Conservation (phyloP, 2,888 invertebrate species). For the Sesamia inferens region DNA sequence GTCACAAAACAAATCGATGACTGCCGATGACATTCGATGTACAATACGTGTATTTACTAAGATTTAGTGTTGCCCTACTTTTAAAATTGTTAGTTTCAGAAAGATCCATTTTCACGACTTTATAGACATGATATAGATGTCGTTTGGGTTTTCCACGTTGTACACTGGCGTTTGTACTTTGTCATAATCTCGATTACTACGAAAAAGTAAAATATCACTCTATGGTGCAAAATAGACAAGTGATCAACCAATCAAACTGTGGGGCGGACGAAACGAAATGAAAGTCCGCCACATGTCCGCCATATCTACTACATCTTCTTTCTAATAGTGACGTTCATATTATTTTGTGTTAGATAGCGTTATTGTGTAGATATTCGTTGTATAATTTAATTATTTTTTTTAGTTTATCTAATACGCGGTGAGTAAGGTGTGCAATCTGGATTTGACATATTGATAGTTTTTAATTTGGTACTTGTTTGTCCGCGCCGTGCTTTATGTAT, state of each 20-base stretch:
- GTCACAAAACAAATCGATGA: too few species aligned
- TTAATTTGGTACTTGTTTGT: conserved; percentile 78
- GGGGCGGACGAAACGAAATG: conserved; percentile 79
- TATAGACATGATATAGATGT: too few species aligned
- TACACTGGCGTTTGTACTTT: conserved; percentile 17
- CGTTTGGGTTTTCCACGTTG: conserved; percentile 26
- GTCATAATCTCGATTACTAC: conserved; percentile 43
- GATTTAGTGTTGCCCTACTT: too few species aligned
- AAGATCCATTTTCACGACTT: too few species aligned
- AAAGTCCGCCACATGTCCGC: conserved; percentile 89
- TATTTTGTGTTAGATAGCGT: conserved; percentile 85
- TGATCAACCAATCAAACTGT: conserved; percentile 71
- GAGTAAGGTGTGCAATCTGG: conserved; percentile 74
- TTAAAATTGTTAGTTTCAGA: too few species aligned
- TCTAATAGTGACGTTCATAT: conserved; percentile 86
- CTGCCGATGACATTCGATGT: too few species aligned
- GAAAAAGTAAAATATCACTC: conserved; percentile 54
- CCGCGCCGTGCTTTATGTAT: conserved; percentile 83
- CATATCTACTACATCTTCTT: conserved; percentile 87
- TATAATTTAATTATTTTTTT: conserved; percentile 86
- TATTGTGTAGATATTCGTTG: conserved; percentile 84
- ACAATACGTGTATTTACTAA: too few species aligned
- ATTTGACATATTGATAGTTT: conserved; percentile 72
- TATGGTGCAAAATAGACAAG: conserved; percentile 67
- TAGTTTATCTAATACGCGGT: conserved; percentile 82